phyloP scores from a whole-genome alignment of 2,113 vertebrate genomes.

The Mustelus asterias region DNA sequence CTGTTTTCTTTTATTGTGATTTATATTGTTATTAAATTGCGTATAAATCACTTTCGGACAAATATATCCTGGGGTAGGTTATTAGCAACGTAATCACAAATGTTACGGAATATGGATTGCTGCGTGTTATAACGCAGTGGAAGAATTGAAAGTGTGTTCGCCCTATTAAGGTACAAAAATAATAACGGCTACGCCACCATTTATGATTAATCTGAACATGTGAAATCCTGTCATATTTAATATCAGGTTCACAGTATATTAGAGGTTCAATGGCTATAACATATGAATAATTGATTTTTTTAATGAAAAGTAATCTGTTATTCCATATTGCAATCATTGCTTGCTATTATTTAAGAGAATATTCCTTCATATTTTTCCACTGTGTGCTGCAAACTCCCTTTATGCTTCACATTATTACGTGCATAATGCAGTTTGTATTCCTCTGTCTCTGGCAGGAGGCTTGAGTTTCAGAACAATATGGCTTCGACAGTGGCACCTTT shows the following conservation, averaged over 20 bases:
- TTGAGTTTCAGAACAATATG: not conserved
- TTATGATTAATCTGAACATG: constrained; percentile 30
- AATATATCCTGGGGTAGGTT: constrained; percentile 23
- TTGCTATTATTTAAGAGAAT: constrained; percentile 17
- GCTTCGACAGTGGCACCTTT: not conserved
- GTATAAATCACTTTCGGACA: constrained; percentile 16
- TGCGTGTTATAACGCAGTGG: not conserved
- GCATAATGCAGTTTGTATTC: not conserved
- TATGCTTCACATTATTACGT: not conserved
- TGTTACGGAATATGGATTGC: not conserved
- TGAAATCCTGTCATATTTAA: constrained; percentile 36
- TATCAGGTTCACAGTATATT: constrained; percentile 30
- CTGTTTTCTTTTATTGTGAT: constrained; percentile 4
- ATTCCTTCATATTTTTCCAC: not conserved
- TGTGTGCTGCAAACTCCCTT: not conserved
- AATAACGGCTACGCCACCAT: not conserved
- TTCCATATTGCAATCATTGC: constrained; percentile 3
- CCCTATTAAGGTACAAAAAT: constrained; percentile 6
- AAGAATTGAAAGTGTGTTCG: not conserved
- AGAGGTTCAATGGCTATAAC: not conserved
- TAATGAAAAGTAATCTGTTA: constrained; percentile 20
- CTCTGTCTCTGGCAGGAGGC: not conserved
- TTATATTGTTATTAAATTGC: constrained; percentile 20
- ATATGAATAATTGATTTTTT: constrained; percentile 25
- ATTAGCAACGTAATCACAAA: constrained; percentile 13